These are phyloP conservation scores for Merops nubicus DNA, from an alignment of 2,113 vertebrate species.

Conservation along the genomic window DNA sequence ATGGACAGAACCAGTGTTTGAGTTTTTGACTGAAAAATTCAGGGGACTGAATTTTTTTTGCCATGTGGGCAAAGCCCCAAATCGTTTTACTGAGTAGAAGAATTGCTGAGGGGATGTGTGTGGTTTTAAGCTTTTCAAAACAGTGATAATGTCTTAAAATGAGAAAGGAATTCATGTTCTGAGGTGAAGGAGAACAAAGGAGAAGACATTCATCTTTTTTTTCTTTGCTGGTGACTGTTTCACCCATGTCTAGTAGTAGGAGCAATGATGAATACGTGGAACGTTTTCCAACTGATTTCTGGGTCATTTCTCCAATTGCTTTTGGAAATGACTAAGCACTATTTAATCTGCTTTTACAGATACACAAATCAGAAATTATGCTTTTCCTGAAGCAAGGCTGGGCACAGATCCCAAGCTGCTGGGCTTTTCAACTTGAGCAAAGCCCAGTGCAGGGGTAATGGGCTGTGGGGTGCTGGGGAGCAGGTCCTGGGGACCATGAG, in stretches of 20 bases:
- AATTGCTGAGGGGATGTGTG: accelerated
- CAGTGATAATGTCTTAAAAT: neutral
- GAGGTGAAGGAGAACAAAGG: neutral
- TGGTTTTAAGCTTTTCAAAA: neutral
- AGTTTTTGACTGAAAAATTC: too few species aligned
- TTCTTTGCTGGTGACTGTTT: neutral
- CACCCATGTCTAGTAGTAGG: neutral
- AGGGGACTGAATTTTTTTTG: too few species aligned
- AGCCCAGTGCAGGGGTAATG: accelerated
- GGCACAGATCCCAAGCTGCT: neutral
- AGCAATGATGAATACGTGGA: neutral
- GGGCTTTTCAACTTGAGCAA: accelerated
- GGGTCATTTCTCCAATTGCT: conserved; percentile 32
- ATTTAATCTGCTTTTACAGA: conserved; percentile 8
- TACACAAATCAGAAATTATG: neutral
- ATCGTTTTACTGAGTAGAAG: neutral
- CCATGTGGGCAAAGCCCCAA: neutral
- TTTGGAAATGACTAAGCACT: conserved; percentile 20
- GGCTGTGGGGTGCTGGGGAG: neutral
- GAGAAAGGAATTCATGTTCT: neutral
- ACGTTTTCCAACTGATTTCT: conserved; percentile 1
- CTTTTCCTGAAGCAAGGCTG: neutral
- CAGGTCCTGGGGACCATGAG: accelerated
- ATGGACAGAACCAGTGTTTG: neutral
- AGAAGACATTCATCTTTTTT: neutral